Base-by-base conservation (phyloP, 2,888 invertebrate species). In the Melitaea athalia region DNA sequence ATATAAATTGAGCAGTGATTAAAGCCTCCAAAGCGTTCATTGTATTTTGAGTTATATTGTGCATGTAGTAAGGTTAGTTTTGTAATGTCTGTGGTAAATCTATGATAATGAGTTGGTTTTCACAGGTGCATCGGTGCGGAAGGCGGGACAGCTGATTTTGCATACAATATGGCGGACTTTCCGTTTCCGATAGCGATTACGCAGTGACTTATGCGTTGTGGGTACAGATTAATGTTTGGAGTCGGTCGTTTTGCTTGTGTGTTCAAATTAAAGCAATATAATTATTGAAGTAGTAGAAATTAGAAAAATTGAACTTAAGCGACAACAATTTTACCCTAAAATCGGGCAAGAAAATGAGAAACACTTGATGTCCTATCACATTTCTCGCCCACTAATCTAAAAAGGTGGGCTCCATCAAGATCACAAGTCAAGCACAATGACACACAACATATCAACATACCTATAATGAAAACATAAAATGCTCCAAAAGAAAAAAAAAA, bases 131-230 rank as follows among this genome's bases (percentile, higher is more conserved):
- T 82, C 89, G 85, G 90, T 81, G 91, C 87, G 89, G 89, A 91
- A 90, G 85, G 87, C 83, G 83, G 84, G 84, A 89, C 90, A 87
- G 87, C 85, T 85, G 90, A 89, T 89, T 87, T 87, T 85, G 82
- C 85, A 84, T 84, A 86, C 89, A 90, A 86, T 89, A 91, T 89
- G 91, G 89, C 85, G 86, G 86, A 85, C 86, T 85, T 88, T 89
- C 89, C 89, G 89, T 88, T 88, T 90, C 90, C 89, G 84, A 85
- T 77, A 77, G 84, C 85, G 88, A 89, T 88, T 87, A 88, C 83
- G 83, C 79, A 82, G 81, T 85, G 84, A 85, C 79, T 79, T 81
- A 78, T 78, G 79, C 76, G 77, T 73, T 77, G 81, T 77, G 81
- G 82, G 77, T 77, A 62, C 68, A 68, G 72, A 74, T 75, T 72